Evolutionary conservation across 2,113 vertebrate genomes (phyloP).

Genomic region (Scytalopus superciliaris): DNA sequence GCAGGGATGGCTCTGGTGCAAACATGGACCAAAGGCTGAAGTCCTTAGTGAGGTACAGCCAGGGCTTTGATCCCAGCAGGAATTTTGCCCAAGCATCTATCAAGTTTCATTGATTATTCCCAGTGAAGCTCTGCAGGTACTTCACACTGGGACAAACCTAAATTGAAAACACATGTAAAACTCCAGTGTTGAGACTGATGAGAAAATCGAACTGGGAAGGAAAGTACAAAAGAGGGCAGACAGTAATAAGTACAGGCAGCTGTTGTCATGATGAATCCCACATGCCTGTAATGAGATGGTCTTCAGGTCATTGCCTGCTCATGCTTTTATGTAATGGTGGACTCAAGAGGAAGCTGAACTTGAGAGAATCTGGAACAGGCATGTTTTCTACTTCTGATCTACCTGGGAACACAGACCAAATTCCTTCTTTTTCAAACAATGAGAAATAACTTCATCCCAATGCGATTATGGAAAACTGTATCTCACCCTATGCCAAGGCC

Average conservation of each 20-base stretch:
- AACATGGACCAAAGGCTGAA: not conserved
- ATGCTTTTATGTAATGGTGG: not conserved
- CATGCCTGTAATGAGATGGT: not conserved
- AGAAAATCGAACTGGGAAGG: not conserved
- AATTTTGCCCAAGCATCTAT: not conserved
- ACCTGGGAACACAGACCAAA: not conserved
- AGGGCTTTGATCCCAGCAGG: not conserved
- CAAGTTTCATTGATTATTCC: not conserved
- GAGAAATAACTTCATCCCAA: not conserved
- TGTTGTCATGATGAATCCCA: slow-evolving; percentile 22
- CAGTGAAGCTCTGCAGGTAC: not conserved
- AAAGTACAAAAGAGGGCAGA: not conserved
- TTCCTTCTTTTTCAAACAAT: not conserved
- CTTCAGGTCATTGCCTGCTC: not conserved
- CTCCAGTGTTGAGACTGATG: not conserved
- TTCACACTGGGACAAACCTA: not conserved
- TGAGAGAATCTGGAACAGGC: not conserved
- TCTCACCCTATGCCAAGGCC: not conserved
- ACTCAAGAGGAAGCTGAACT: not conserved
- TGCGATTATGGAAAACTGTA: not conserved
- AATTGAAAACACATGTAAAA: not conserved
- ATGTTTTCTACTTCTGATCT: not conserved
- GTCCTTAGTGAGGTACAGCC: not conserved
- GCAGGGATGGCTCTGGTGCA: not conserved
- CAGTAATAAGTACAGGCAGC: not conserved